Base-by-base conservation (phyloP, 2,888 invertebrate genomes). In the Tryphoninae sp. region DNA sequence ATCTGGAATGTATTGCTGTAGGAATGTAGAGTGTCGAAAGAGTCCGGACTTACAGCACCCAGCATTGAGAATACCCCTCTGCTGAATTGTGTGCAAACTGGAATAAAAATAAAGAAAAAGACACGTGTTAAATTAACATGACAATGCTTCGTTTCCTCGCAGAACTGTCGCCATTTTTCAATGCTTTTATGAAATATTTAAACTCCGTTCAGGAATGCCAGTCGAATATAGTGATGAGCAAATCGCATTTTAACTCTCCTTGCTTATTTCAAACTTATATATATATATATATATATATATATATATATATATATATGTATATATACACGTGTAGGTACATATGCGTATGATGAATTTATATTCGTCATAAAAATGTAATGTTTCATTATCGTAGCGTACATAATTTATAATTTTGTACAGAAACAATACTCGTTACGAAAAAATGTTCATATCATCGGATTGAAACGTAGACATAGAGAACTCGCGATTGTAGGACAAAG, bases 1-100 rank as follows among this genome's bases (percentile, higher is more conserved):
- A 98, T 97, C 93, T 98, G 97, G 92, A 98, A 98, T 69, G 98
- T 97, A 92, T 98, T 98, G 89, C 97, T 97, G 93, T 98, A 98
- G 22, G 98, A 98, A 92, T 98, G 97, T 71, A 98, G 94, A 4
- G 97, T 98, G 93, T 98, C 97, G 91, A 98, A 98, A n/a, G 97
- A 97, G 90, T 97, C 97, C 53, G 97, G 97, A 72, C 97, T 96
- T 61, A 98, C 97, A 9, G 97, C 97, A 7, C 97, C 97, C 86
- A 98, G 92, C 96, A 98, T 96, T 0, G 97, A 96, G 90, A 95
- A 97, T 73, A 98, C 97, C 58, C 98, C 98, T 84, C 97, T 94
- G 62, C 96, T 96, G 92, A 98, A 97, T 92, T 97, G 97, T 92
- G 95, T 96, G 93, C 98, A 98, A 90, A 98, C 98, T 98, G 90